These are phyloP conservation scores for Fabriciana adippe DNA, from an alignment of 2,888 invertebrate species.

Conservation along the genomic window DNA sequence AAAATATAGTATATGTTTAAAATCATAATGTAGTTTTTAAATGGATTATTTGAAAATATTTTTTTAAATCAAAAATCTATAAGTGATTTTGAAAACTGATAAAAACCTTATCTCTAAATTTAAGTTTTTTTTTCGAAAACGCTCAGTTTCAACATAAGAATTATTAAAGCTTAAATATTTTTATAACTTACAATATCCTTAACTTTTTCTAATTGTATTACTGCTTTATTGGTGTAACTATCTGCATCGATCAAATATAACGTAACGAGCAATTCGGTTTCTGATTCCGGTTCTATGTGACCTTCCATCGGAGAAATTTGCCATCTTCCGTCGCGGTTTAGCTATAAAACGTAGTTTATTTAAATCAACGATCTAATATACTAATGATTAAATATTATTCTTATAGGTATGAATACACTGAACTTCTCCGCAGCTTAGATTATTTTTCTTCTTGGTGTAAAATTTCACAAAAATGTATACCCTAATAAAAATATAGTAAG, in stretches of 20 bases:
- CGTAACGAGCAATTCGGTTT: constrained; percentile 58
- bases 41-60: neutral
- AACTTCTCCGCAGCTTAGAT: neutral
- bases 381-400: neutral
- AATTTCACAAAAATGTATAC: neutral
- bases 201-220: constrained; percentile 70
- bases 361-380: neutral
- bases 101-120: too few relatives aligned
- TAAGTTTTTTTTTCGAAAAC: too few relatives aligned
- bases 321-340: constrained; percentile 70
- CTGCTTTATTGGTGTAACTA: constrained; percentile 68
- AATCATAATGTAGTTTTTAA: neutral
- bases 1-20: constrained; percentile 1
- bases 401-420: too few relatives aligned
- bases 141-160: too few relatives aligned
- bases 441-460: neutral
- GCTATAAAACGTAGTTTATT: constrained; percentile 46
- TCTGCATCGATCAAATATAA: constrained; percentile 69
- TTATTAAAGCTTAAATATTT: neutral
- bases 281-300: constrained; percentile 63
- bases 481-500: neutral
- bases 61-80: neutral
- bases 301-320: constrained; percentile 65
- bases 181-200: constrained; percentile 69
- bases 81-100: neutral